These are phyloP conservation scores for Phasia obesa DNA, from an alignment of 2,888 invertebrate species.

Conservation along the genomic window DNA sequence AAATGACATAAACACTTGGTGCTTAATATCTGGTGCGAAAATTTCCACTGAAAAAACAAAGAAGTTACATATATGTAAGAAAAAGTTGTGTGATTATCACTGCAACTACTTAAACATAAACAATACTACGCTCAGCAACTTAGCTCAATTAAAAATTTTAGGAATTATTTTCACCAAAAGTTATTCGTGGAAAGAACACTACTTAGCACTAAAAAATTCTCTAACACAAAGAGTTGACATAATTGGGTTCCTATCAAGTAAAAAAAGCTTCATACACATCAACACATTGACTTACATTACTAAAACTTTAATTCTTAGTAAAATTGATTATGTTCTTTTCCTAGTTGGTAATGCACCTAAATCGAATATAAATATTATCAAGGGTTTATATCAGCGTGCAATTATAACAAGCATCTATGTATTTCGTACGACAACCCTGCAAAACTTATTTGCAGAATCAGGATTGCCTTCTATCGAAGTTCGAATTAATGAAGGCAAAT, in stretches of 20 bases:
- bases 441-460: too few species aligned
- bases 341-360: not conserved
- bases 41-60: constrained; percentile 61
- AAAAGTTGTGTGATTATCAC: too few species aligned
- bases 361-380: not conserved
- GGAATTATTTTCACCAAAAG: too few species aligned
- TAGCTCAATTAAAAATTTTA: not conserved
- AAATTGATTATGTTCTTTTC: not conserved
- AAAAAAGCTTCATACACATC: too few species aligned
- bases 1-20: constrained; percentile 36
- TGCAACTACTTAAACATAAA: not conserved
- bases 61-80: constrained; percentile 58
- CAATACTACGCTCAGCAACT: not conserved
- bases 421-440: too few species aligned
- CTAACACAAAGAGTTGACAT: too few species aligned
- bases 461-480: not conserved
- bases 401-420: not conserved
- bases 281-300: too few species aligned
- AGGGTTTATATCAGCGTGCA: not conserved
- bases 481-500: not conserved
- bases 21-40: constrained; percentile 41
- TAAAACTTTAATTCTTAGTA: too few species aligned
- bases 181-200: not conserved
- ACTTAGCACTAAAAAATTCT: too few species aligned
- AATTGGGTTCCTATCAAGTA: too few species aligned